phyloP scores from a whole-genome alignment of 23 tunicate species.

The Trididemnum clinides region DNA sequence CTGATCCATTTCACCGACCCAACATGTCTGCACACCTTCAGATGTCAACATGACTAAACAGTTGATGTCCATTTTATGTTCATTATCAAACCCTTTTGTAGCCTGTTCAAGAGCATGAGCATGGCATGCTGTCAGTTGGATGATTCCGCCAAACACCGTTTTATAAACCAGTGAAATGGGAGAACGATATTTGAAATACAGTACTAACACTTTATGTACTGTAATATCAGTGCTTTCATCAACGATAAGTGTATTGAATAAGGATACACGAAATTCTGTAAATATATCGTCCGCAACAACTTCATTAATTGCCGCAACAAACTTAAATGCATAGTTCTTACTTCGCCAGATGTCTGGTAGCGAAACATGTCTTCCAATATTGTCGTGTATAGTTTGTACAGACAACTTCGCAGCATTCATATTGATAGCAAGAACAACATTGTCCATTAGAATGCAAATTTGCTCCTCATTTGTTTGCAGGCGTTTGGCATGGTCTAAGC shows the following conservation, averaged over 20 bases:
- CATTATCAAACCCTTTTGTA: background rate
- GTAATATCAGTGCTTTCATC: too few relatives aligned
- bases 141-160: background rate
- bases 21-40: background rate
- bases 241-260: background rate
- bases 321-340: too few relatives aligned
- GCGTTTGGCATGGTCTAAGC: too few relatives aligned
- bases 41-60: background rate
- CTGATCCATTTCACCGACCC: background rate
- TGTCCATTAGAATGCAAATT: constrained; percentile 1
- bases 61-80: background rate
- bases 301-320: constrained; percentile 2
- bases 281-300: constrained; percentile 4
- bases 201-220: too few relatives aligned
- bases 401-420: background rate
- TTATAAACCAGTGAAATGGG: constrained; percentile 5
- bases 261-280: constrained; percentile 2
- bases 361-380: background rate
- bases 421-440: background rate
- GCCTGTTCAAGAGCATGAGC: background rate
- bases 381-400: background rate
- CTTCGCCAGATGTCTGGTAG: background rate
- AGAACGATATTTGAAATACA: background rate
- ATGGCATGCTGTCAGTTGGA: too few relatives aligned
- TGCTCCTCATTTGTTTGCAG: constrained; percentile 8